Evolutionary conservation across 2,888 invertebrate genomes (phyloP), one percentile per base, ranked within the genome.

Genomic region (Andrena bucephala): DNA sequence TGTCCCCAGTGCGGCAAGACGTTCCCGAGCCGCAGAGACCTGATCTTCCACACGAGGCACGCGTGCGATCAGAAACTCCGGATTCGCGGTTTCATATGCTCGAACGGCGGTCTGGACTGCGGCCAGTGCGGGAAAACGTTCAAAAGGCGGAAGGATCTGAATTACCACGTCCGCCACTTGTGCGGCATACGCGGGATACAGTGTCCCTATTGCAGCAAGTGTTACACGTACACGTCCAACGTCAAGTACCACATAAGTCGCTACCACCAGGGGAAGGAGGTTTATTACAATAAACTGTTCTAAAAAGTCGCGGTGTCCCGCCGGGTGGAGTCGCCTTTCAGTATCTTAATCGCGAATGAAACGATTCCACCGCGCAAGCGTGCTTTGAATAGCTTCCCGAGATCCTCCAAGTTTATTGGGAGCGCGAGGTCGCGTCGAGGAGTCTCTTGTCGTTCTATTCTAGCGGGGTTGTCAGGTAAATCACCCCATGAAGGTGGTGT

Each of bases 181-280:
- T 94, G 94, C 80, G 94, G 93, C 3, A 90, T 92, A 50, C 93
- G 93, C 63, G 94, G 94, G 52, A 92, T 94, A 77, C 84, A 89
- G 8, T 95, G 95, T 81, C 90, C 92, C 16, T 86, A 93, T 71
- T 95, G 95, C 86, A 86, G 87, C 67, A 90, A 91, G 72, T 85
- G 86, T 48, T 88, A 81, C 54, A 82, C 83, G 60, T 86, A 88
- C 63, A 77, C 89, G 8, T 87, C 86, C 1, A 90, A 87, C 77
- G 86, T 90, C 8, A 84, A 75, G 50, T 87, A 87, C 63, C 90
- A 90, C 62, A 87, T 89, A 68, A 90, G 81, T 50, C 90, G 84
- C 59, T 80, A 83, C 60, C 91, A 91, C 79, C 27, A 72, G 20
- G 87, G 87, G 0, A 68, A 87, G 33, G 72, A 81, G 7, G 75